Evolutionary conservation across 1,140 invertebrate species (phyloP).

Genomic region (Drosophila nigromelanica): DNA sequence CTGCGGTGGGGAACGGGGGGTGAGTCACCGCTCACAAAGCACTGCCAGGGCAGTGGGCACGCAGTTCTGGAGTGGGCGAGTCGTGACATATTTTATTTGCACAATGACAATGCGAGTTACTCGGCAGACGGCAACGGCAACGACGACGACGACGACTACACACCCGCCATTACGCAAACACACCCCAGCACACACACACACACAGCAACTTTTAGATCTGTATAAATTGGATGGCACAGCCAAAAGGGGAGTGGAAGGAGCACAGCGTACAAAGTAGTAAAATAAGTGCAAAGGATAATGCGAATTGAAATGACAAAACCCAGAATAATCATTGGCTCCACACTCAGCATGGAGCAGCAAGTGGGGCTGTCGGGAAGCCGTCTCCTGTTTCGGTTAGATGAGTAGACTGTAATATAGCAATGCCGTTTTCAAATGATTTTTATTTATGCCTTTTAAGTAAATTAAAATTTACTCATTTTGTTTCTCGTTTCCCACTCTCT

Average conservation of each 20-base stretch:
- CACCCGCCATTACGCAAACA: conserved; percentile 74
- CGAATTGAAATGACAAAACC: conserved; percentile 83
- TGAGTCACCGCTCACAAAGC: conserved; percentile 45
- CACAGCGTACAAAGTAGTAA: conserved; percentile 72
- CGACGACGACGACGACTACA: conserved; percentile 31
- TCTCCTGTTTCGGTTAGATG: conserved; percentile 5
- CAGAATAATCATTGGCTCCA: conserved; percentile 81
- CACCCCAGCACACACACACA: conserved; percentile 50
- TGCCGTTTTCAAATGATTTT: conserved; percentile 35
- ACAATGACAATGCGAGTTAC: conserved; percentile 82
- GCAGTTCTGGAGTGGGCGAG: conserved; percentile 59
- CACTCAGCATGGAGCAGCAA: conserved; percentile 37
- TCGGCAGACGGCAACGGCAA: conserved; percentile 41
- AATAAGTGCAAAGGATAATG: conserved; percentile 83
- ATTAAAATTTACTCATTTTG: conserved; percentile 78
- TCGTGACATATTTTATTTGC: conserved; percentile 84
- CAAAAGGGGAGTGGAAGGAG: not conserved
- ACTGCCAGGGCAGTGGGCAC: conserved; percentile 14
- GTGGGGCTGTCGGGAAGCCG: not conserved
- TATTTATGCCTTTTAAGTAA: conserved; percentile 79
- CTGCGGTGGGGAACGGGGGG: not conserved
- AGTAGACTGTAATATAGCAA: not conserved
- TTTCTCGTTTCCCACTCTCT: conserved; percentile 30
- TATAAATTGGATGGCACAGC: conserved; percentile 7
- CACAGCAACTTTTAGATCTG: conserved; percentile 29